Percentiles rank a stretch among this genome's conserved stretches.
phyloP scores from a whole-genome alignment of 2,113 vertebrate species.

The Malaclemys terrapin region DNA sequence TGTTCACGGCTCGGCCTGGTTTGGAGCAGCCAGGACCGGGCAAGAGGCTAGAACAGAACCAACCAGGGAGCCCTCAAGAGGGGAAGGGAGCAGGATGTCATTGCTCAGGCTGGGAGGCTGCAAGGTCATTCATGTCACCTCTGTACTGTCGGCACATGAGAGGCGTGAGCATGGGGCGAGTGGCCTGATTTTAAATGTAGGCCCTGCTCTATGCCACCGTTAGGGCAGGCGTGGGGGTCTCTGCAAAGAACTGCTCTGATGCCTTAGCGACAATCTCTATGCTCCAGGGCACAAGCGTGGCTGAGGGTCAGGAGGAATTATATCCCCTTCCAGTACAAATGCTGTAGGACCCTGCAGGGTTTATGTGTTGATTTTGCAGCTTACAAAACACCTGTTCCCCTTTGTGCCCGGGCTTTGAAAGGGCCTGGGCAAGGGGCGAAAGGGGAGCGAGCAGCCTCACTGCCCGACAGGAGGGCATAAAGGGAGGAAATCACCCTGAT shows the following conservation, averaged over 20 bases:
- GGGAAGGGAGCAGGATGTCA: too few relatives aligned
- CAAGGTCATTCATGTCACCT: not conserved
- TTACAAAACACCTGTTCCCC: not conserved
- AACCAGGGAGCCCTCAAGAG: too few relatives aligned
- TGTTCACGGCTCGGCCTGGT: not conserved
- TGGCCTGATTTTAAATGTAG: not conserved
- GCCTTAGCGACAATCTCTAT: not conserved
- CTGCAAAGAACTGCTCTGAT: not conserved
- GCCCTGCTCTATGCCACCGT: not conserved
- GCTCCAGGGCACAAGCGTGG: not conserved
- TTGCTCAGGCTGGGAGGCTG: not conserved
- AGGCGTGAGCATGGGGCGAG: not conserved
- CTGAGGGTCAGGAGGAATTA: not conserved
- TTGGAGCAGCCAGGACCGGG: not conserved
- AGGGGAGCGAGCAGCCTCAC: not conserved
- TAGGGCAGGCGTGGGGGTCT: not conserved
- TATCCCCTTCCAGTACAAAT: not conserved
- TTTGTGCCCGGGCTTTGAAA: not conserved
- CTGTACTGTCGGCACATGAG: not conserved
- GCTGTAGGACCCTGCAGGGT: not conserved
- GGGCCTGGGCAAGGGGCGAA: not conserved
- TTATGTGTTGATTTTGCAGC: not conserved
- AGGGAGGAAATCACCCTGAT: not conserved
- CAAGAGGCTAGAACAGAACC: not conserved
- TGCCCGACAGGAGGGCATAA: not conserved